Evolutionary conservation across 2,888 invertebrate species (phyloP), one percentile per base, ranked within the genome.

Genomic region (Mimas tiliae): DNA sequence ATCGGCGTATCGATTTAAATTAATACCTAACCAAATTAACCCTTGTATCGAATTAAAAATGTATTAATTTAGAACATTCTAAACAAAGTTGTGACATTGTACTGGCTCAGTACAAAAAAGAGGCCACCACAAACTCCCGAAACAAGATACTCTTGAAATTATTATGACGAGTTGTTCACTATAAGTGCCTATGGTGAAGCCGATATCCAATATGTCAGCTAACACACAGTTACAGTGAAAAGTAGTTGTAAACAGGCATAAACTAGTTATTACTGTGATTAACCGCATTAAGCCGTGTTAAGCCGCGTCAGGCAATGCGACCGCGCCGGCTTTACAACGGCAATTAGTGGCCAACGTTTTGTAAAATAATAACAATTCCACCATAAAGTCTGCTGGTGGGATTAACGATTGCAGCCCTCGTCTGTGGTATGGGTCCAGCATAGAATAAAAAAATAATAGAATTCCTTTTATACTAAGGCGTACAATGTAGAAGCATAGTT

Each of bases 291-390:
- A 58, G 38, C 58, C 58, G 58, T 12, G 16, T 42, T 11, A 58
- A 58, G 58, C 58, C 42, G 42, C 45, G 50, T 45, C 33, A 12
- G 14, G 38, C 64, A 21, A 53, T 21, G 51, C 27, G 16, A 53
- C 64, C 52, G 64, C 48, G 50, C 27, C n/a, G 42, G 38, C 8
- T 53, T 64, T 64, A 64, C 64, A 42, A 27, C 45, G 64, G n/a
- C 27, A 64, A 64, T 64, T 64, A 64, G 53, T 64, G 21, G 53
- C 21, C 42, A 64, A 64, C 38, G 52, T 52, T 50, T 48, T 50
- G 58, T 42, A 16, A 55, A 55, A 55, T 58, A 58, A 58, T 58
- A 42, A 58, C 38, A 58, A 58, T 58, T 58, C 42, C 42, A 58
- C 38, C 16, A 58, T 38, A 19, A 12, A 6, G 16, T 16, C 38